phyloP scores from a whole-genome alignment of 2,888 invertebrate species.

The Anodontia alba region DNA sequence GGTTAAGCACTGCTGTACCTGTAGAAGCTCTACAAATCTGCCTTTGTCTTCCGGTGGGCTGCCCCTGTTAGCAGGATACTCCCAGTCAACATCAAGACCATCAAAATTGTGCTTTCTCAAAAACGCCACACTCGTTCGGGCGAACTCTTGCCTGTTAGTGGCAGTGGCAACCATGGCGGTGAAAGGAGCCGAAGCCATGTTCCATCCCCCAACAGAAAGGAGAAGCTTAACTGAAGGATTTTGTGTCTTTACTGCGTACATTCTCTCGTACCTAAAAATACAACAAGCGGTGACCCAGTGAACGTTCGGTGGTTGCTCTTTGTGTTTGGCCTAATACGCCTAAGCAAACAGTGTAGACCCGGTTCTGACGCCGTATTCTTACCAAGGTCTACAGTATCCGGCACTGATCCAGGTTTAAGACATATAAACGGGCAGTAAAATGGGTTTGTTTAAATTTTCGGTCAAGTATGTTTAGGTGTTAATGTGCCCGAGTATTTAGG shows the following conservation, averaged over 20 bases:
- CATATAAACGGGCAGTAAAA: no score
- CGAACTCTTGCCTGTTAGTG: constrained; percentile 72
- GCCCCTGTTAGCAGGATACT: constrained; percentile 89
- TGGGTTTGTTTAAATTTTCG: no score
- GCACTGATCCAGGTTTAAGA: no score
- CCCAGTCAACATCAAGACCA: constrained; percentile 95
- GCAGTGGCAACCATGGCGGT: constrained; percentile 73
- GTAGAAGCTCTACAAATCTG: constrained; percentile 71
- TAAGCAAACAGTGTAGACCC: no score
- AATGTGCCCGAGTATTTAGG: no score
- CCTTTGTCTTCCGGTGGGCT: constrained; percentile 80
- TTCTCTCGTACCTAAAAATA: constrained; percentile 89
- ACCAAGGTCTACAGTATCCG: no score
- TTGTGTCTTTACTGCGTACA: constrained; percentile 89
- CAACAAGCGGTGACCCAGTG: no score
- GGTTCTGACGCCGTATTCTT: no score
- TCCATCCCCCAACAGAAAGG: constrained; percentile 97
- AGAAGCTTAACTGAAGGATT: constrained; percentile 90
- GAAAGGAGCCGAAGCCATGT: constrained; percentile 91
- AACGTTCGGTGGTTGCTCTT: no score
- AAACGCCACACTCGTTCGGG: constrained; percentile 69
- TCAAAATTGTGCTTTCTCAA: constrained; percentile 88
- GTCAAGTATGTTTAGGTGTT: no score
- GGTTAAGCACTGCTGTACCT: constrained; percentile 52
- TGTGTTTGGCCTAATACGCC: no score